Conservation (phyloP, 2,888 invertebrate species). For the Chrysotoxum bicinctum region DNA sequence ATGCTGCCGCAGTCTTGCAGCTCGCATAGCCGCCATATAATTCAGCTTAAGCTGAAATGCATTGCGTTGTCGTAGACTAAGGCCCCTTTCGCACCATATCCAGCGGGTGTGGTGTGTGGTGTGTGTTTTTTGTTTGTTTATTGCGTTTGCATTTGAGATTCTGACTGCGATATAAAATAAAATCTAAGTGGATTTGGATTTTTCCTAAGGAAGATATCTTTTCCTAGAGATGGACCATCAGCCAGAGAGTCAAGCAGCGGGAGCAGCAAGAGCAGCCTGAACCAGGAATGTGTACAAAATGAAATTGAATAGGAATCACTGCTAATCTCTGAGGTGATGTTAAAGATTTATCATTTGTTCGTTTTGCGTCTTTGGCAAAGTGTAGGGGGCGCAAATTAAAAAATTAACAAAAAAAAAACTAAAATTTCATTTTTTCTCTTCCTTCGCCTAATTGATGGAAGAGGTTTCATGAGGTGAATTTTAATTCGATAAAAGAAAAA, state of each 20-base stretch:
- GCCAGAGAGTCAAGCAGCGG: not conserved
- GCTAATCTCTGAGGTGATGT: slow-evolving; percentile 64
- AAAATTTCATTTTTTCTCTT: not conserved
- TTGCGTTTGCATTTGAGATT: slow-evolving; percentile 63
- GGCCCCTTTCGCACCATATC: slow-evolving; percentile 13
- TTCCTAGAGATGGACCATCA: slow-evolving; percentile 38
- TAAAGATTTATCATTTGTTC: slow-evolving; percentile 62
- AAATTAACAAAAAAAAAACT: slow-evolving; percentile 13
- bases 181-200: slow-evolving; percentile 63
- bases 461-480: slow-evolving; percentile 64
- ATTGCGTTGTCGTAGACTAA: slow-evolving; percentile 8
- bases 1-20: slow-evolving; percentile 40
- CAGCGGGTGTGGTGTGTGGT: slow-evolving; percentile 55
- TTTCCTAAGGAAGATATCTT: slow-evolving; percentile 58
- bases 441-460: slow-evolving; percentile 60
- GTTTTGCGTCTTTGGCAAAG: not conserved
- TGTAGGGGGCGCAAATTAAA: not conserved
- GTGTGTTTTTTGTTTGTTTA: slow-evolving; percentile 28
- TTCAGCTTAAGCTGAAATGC: slow-evolving; percentile 9
- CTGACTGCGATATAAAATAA: slow-evolving; percentile 58
- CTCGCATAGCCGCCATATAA: slow-evolving; percentile 3
- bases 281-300: slow-evolving; percentile 35
- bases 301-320: slow-evolving; percentile 64
- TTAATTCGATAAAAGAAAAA: slow-evolving; percentile 50
- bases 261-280: not conserved